phyloP scores from a whole-genome alignment of 2,888 invertebrate species.

The Bedellia somnulentella region DNA sequence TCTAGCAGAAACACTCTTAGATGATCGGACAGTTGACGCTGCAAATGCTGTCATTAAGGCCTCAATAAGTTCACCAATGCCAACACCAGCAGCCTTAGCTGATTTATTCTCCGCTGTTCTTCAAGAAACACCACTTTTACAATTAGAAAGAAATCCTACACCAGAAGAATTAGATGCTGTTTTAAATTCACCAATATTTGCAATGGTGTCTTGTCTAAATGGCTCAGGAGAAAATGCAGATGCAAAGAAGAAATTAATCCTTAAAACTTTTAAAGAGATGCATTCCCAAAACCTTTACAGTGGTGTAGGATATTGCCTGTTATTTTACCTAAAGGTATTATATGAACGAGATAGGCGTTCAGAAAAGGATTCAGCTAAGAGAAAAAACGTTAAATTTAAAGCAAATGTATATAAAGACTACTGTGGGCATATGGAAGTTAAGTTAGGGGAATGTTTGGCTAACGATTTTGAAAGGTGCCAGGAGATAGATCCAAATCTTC shows the following conservation, averaged over 20 bases:
- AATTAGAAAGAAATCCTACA: constrained; percentile 47
- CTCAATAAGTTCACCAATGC: constrained; percentile 33
- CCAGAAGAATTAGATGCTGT: constrained; percentile 65
- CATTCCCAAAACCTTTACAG: constrained; percentile 66
- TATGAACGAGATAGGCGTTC: constrained; percentile 57
- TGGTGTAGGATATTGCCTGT: constrained; percentile 79
- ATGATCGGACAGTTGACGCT: constrained; percentile 37
- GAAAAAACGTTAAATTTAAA: constrained; percentile 70
- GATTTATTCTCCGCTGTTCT: constrained; percentile 46
- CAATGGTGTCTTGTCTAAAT: constrained; percentile 82
- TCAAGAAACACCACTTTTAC: constrained; percentile 53
- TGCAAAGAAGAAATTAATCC: constrained; percentile 76
- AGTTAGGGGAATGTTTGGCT: constrained; percentile 72
- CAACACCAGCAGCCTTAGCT: constrained; percentile 38
- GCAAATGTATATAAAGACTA: constrained; percentile 86
- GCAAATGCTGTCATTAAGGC: constrained; percentile 36
- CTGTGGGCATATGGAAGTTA: constrained; percentile 77
- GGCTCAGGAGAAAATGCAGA: constrained; percentile 68
- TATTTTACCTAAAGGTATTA: constrained; percentile 85
- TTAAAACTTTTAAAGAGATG: constrained; percentile 81
- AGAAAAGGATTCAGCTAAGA: constrained; percentile 52
- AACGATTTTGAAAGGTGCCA: constrained; percentile 87
- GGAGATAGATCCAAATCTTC: constrained; percentile 83
- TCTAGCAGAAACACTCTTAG: constrained; percentile 44
- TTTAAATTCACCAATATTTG: constrained; percentile 79